phyloP scores from a whole-genome alignment of 2,797 vertebrate species.

The Threskiornis aethiopicus region DNA sequence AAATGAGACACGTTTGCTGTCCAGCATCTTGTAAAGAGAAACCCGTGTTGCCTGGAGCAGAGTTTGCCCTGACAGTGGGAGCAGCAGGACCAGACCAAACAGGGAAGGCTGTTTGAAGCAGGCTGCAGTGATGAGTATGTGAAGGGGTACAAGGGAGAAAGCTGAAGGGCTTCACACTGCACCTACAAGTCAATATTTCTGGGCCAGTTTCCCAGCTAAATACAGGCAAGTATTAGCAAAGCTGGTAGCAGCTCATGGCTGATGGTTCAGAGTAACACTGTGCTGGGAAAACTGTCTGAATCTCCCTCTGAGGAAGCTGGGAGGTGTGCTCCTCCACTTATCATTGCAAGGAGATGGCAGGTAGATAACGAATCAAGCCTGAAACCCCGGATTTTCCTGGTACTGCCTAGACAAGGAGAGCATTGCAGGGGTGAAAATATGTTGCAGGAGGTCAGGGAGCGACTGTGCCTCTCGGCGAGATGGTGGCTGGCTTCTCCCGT shows the following conservation, averaged over 20 bases:
- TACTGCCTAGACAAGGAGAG: background rate
- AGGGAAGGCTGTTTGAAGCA: background rate
- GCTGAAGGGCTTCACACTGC: background rate
- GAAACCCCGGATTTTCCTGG: background rate
- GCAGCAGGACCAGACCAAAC: rapidly evolving
- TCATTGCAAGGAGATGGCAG: rapidly evolving
- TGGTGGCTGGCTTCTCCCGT: rapidly evolving
- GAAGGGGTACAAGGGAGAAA: background rate
- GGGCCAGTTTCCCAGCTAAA: background rate
- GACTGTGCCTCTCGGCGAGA: rapidly evolving
- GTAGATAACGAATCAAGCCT: background rate
- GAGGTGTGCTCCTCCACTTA: background rate
- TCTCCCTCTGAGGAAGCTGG: background rate
- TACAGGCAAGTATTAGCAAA: background rate
- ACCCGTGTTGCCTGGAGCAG: background rate
- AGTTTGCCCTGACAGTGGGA: background rate
- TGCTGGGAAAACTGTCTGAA: background rate
- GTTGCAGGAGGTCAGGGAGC: background rate
- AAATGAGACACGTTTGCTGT: background rate
- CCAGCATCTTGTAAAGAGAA: background rate
- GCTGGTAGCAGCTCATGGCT: background rate
- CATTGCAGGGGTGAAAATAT: background rate
- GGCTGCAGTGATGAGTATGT: rapidly evolving
- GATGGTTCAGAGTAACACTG: background rate
- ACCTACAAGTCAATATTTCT: background rate